Conservation (phyloP, 2,888 invertebrate genomes). For the Blastobasis lacticolella region DNA sequence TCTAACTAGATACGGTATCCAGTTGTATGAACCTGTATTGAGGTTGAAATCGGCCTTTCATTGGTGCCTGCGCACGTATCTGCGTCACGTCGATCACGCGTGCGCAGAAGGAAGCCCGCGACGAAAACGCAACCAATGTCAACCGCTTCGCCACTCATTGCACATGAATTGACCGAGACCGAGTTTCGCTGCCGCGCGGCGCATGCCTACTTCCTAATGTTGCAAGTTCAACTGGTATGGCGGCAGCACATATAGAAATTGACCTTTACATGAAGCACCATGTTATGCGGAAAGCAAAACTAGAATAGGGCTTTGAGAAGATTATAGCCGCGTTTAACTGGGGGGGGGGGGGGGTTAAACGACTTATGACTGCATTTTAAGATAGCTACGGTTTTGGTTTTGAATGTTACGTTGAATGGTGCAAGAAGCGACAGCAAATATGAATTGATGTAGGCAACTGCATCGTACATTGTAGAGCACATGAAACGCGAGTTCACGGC, state of each 20-base stretch:
- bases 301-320: no score
- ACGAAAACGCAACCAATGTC: slow-evolving; percentile 49
- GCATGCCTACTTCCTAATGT: slow-evolving; percentile 26
- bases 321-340: no score
- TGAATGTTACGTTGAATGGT: no score
- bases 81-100: slow-evolving; percentile 40
- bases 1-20: no score
- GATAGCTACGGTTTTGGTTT: no score
- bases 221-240: slow-evolving; percentile 24
- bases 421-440: no score
- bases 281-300: slow-evolving; percentile 14
- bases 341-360: no score
- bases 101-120: slow-evolving; percentile 42
- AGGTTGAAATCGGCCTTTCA: slow-evolving; percentile 17
- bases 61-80: slow-evolving; percentile 15
- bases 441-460: no score
- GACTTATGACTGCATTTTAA: no score
- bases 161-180: slow-evolving; percentile 39
- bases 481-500: slow-evolving; percentile 33
- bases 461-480: no score
- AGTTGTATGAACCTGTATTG: no score
- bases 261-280: slow-evolving; percentile 12
- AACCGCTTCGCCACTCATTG: slow-evolving; percentile 33
- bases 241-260: slow-evolving; percentile 7
- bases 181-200: slow-evolving; percentile 29